A percentile compares a stretch with the other conserved stretches of the same genome.
These are phyloP conservation scores for Pipistrellus pipistrellus DNA, from an alignment of 2,797 vertebrate genomes.

Conservation along the genomic window DNA sequence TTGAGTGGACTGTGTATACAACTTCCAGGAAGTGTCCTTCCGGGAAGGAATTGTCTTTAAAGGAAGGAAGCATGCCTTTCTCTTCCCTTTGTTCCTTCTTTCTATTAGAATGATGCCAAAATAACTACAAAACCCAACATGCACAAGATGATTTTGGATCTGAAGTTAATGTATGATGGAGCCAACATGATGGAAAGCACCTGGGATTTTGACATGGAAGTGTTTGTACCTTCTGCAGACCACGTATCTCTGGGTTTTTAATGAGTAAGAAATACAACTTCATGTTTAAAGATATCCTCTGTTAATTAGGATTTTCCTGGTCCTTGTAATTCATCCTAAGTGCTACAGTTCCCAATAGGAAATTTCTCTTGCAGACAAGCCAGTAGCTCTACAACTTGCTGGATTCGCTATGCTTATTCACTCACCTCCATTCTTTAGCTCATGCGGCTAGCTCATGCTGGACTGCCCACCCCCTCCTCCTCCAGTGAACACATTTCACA, in stretches of 20 bases:
- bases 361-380: background rate
- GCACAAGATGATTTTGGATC: background rate
- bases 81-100: background rate
- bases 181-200: background rate
- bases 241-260: background rate
- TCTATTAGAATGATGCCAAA: background rate
- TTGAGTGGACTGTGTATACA: background rate
- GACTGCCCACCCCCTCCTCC: background rate
- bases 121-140: background rate
- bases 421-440: background rate
- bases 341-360: background rate
- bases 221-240: background rate
- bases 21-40: background rate
- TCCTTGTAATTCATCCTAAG: slow-evolving; percentile 34
- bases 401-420: background rate
- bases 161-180: background rate
- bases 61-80: background rate
- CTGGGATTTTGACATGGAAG: background rate
- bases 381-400: background rate
- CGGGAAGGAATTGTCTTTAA: background rate
- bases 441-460: background rate
- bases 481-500: slow-evolving; percentile 8
- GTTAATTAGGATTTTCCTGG: slow-evolving; percentile 3
- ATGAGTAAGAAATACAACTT: background rate
- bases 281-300: background rate